Base-by-base conservation (phyloP, 1,140 invertebrate species). In the Cotesia glomerata region DNA sequence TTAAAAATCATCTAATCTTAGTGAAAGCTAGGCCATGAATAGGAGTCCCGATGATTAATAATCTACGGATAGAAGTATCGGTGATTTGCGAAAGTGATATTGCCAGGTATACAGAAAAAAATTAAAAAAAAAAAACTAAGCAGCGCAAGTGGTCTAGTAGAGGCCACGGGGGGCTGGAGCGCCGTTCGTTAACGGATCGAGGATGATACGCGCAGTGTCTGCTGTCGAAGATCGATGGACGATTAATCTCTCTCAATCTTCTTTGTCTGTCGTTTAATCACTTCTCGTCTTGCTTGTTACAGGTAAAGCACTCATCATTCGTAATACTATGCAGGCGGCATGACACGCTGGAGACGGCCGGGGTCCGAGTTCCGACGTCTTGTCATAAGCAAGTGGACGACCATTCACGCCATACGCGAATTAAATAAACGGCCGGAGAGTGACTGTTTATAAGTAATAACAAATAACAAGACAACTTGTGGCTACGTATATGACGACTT, bases 231-330 rank as follows among this genome's bases (percentile, higher is more conserved):
- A 74, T 65, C 61, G 73, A 70, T 74, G 63, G 73, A 67, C 68
- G 62, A 74, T 74, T 74, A 74, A 74, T 74, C 73, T 74, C 52
- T 71, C 73, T 74, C 73, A 74, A 74, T 71, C 68, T 71, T 70
- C 73, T 54, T 51, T 63, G 69, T 71, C 73, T 71, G 73, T 74
- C 68, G 51, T 64, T 71, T 71, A 74, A 74, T 74, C 73, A 67
- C 71, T 71, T 65, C 65, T 62, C 69, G 73, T 74, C 52, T 62
- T 18, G 63, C 51, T 32, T 70, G 63, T 74, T 74, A 69, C 73
- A 74, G 73, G 61, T 74, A 52, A 54, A 36, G 16, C 56, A 58
- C 56, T 45, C 39, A 45, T 45, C 39, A 45, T 45, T 11, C 56
- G 26, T 26, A 26, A 26, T 26, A 26, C 26, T 26, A 26, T 26